Percentiles rank a stretch among this genome's conserved stretches.
Evolutionary conservation across 1,140 invertebrate genomes (phyloP).

Genomic region (Grapholita molesta): DNA sequence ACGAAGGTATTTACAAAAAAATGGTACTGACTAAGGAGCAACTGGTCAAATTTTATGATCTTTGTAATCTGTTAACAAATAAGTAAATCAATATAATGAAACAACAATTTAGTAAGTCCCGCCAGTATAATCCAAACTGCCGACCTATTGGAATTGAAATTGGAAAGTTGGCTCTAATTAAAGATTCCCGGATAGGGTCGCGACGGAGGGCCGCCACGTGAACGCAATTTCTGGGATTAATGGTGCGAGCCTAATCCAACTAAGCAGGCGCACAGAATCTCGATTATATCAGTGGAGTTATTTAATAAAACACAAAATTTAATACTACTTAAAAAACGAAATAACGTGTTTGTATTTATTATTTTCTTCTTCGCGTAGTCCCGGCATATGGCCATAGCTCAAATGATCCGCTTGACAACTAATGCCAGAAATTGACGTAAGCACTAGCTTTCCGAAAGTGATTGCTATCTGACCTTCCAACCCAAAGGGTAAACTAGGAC

Average conservation of each 20-base stretch:
- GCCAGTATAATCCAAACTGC: not conserved
- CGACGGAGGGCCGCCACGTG: conserved; percentile 41
- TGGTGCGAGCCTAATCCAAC: conserved; percentile 69
- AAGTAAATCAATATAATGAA: not conserved
- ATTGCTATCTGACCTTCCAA: too few relatives aligned
- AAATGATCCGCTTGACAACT: too few relatives aligned
- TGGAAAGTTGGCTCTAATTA: conserved; percentile 61
- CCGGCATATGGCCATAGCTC: too few relatives aligned
- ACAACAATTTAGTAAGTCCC: not conserved
- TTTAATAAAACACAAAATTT: conserved; percentile 20
- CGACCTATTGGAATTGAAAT: conserved; percentile 45
- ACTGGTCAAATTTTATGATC: too few relatives aligned
- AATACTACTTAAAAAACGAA: conserved; percentile 25
- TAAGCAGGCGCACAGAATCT: conserved; percentile 57
- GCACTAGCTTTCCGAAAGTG: too few relatives aligned
- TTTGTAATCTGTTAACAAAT: not conserved
- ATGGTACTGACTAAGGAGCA: too few relatives aligned
- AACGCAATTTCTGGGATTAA: conserved; percentile 70
- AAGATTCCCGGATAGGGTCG: conserved; percentile 46
- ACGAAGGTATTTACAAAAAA: not conserved
- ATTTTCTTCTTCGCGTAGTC: too few relatives aligned
- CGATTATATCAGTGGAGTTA: conserved; percentile 21
- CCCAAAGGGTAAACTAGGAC: too few relatives aligned
- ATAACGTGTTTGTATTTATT: too few relatives aligned
- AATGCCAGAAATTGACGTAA: too few relatives aligned